Conservation (phyloP, 2,113 vertebrate species). For the Pachycephala philippinensis region DNA sequence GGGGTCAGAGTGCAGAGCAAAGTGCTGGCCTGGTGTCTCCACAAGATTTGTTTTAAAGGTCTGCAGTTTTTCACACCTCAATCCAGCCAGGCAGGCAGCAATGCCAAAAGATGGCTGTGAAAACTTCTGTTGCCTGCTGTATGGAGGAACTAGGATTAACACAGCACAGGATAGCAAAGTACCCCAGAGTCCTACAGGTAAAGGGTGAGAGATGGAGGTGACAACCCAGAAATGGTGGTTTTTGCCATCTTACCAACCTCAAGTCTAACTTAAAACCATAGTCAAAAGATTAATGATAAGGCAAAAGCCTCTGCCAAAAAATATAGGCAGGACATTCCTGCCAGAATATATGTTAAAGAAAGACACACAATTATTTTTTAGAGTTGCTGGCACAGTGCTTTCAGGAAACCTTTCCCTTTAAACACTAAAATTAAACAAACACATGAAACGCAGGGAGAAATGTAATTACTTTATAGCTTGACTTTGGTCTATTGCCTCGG, state of each 20-base stretch:
- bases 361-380: conserved; percentile 51
- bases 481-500: conserved; percentile 61
- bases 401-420: conserved; percentile 60
- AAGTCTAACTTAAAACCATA: neutral
- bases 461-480: conserved; percentile 64
- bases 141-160: neutral
- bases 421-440: conserved; percentile 65
- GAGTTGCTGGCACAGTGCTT: conserved; percentile 17
- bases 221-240: fast-evolving
- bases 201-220: neutral
- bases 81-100: neutral
- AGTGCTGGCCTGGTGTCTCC: neutral
- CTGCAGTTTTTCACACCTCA: neutral
- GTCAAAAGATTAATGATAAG: neutral
- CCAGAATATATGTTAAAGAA: conserved; percentile 26
- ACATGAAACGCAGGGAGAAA: conserved; percentile 57
- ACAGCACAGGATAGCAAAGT: neutral
- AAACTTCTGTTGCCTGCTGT: neutral
- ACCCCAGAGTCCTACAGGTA: neutral
- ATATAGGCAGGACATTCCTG: neutral
- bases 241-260: neutral
- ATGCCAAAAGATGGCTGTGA: neutral
- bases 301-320: conserved; percentile 23
- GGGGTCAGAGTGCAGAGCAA: neutral
- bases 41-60: neutral